Evolutionary conservation across 2,113 vertebrate species (phyloP).

Genomic region (Mormyrus lacerda): DNA sequence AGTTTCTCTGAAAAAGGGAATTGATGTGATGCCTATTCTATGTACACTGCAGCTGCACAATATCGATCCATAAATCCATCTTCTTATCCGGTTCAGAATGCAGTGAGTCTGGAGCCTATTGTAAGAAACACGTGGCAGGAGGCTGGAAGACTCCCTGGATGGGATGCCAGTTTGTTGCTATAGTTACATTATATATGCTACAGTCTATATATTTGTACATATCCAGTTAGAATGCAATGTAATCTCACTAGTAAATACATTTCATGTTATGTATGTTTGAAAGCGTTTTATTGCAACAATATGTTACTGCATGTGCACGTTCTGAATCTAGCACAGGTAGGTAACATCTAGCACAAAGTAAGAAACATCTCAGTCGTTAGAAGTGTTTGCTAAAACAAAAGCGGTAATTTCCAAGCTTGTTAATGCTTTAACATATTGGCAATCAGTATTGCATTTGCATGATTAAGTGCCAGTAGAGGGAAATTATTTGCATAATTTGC

Average conservation of each 20-base stretch:
- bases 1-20: neutral
- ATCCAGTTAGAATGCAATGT: neutral
- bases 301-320: neutral
- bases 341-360: neutral
- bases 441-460: conserved; percentile 18
- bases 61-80: neutral
- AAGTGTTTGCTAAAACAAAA: conserved; percentile 14
- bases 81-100: neutral
- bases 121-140: neutral
- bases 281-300: neutral
- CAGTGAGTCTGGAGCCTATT: neutral
- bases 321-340: neutral
- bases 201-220: neutral
- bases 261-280: neutral
- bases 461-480: conserved; percentile 13
- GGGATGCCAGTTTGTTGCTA: neutral
- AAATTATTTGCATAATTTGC: conserved; percentile 11
- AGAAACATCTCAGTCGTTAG: neutral
- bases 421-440: conserved; percentile 16
- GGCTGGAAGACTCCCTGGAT: neutral
- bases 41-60: neutral
- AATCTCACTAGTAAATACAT: neutral
- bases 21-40: neutral
- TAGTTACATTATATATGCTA: neutral
- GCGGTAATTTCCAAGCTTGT: conserved; percentile 13